Evolutionary conservation across 2,888 invertebrate species (phyloP), one percentile per base, ranked within the genome.

Genomic region (Drosophila atripex): DNA sequence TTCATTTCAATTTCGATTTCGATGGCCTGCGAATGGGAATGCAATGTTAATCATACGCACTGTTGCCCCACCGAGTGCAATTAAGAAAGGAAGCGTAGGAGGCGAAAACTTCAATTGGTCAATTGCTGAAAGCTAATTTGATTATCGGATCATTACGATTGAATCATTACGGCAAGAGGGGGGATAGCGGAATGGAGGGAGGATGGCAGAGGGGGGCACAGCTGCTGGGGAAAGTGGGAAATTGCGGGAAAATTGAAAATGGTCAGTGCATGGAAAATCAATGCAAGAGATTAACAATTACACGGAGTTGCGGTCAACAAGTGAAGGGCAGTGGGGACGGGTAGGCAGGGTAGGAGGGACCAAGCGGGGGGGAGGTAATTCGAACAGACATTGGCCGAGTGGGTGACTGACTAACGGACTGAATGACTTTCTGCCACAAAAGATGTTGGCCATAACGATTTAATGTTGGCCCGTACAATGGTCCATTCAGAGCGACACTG

Each of bases 281-380:
- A 77, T 86, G 84, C 71, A 52, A 47, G 60, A 73, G 76, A 86
- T 86, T 78, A 80, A 83, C 82, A 83, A 80, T 84, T 77, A 82
- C 83, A 78, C 39, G 45, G 39, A 58, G 70, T 75, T 58, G 78
- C 71, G 70, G 73, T 68, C 73, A 72, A 71, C 77, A 68, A 71
- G 71, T 64, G 71, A 47, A 46, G 21, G 25, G 23, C 46, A 14
- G 12, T 23, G n/a, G 12, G 38, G 12, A 16, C 38, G 9, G 16
- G 8, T 9, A 1, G 12, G 18, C 1, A 2, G 18, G 2, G 8
- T 9, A 1, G 12, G 18, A 18, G 18, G 18, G 2, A n/a, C n/a
- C n/a, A n/a, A n/a, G n/a, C n/a, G 38, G 6, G 35, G 3, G 18
- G 14, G 12, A 32, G 30, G 57, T 28, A 28, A 14, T 49, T 14